phyloP scores from a whole-genome alignment of 1,140 invertebrate species.

The Ruditapes philippinarum region DNA sequence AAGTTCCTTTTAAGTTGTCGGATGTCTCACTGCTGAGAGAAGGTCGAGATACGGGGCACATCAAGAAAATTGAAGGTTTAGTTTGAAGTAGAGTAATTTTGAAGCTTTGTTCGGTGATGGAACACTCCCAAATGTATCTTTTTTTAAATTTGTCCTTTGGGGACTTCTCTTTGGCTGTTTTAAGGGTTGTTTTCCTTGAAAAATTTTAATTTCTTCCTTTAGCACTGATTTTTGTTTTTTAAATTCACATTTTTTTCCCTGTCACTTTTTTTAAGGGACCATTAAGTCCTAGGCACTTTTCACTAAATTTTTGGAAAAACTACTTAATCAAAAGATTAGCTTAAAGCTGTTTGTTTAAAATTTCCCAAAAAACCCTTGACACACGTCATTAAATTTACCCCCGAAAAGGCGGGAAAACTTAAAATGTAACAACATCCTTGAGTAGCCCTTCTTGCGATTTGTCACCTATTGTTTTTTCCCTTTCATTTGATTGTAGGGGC shows the following conservation, averaged over 20 bases:
- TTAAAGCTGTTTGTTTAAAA: not conserved
- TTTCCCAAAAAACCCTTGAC: not conserved
- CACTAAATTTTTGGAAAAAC: not conserved
- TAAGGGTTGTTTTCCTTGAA: not conserved
- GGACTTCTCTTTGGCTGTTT: not conserved
- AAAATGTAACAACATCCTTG: conserved; percentile 23
- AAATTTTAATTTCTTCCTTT: not conserved
- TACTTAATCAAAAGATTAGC: not conserved
- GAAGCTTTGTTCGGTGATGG: not conserved
- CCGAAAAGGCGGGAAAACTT: conserved; percentile 36
- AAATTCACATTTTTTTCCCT: not conserved
- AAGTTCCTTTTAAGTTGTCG: not conserved
- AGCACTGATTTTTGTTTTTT: not conserved
- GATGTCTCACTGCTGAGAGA: too few relatives aligned
- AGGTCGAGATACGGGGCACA: not conserved
- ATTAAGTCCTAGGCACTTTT: not conserved
- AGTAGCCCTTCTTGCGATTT: conserved; percentile 1
- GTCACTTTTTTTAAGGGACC: not conserved
- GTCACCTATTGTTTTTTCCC: conserved; percentile 16
- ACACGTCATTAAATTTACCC: not conserved
- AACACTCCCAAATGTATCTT: not conserved
- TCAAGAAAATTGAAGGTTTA: not conserved
- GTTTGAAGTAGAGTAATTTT: not conserved
- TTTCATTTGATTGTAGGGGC: not conserved
- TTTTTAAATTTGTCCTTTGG: not conserved